A percentile compares a stretch with the other conserved stretches of the same genome.
Evolutionary conservation across 2,113 vertebrate genomes (phyloP).

Genomic region (Carlito syrichta): DNA sequence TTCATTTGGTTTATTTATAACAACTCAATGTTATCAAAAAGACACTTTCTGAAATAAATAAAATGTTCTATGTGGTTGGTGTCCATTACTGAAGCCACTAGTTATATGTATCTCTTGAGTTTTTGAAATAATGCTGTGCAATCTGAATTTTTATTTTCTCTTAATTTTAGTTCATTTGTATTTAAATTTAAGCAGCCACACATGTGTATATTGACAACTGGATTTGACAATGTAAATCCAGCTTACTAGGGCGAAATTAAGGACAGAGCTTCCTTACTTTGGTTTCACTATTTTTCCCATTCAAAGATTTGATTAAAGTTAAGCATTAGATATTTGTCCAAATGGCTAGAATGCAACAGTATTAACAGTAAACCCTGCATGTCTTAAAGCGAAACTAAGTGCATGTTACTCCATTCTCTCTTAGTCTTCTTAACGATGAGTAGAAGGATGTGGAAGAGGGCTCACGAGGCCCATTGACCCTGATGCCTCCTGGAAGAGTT

Average conservation of each 20-base stretch:
- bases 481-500: slow-evolving; percentile 51
- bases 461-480: slow-evolving; percentile 68
- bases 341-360: too few relatives aligned
- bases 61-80: not conserved
- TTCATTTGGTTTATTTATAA: not conserved
- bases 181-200: not conserved
- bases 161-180: not conserved
- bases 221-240: not conserved
- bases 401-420: not conserved
- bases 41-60: not conserved
- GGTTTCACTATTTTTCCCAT: not conserved
- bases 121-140: not conserved
- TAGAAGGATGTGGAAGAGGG: not conserved
- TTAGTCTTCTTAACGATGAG: not conserved
- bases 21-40: not conserved
- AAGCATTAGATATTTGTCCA: too few relatives aligned
- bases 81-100: not conserved
- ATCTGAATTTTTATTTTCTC: not conserved
- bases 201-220: not conserved
- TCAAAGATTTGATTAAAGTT: not conserved
- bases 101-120: not conserved
- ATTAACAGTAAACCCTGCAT: too few relatives aligned
- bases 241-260: not conserved
- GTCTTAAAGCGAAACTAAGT: not conserved
- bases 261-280: not conserved